phyloP scores from a whole-genome alignment of 1,140 invertebrate genomes.

The Drosophila insularis region DNA sequence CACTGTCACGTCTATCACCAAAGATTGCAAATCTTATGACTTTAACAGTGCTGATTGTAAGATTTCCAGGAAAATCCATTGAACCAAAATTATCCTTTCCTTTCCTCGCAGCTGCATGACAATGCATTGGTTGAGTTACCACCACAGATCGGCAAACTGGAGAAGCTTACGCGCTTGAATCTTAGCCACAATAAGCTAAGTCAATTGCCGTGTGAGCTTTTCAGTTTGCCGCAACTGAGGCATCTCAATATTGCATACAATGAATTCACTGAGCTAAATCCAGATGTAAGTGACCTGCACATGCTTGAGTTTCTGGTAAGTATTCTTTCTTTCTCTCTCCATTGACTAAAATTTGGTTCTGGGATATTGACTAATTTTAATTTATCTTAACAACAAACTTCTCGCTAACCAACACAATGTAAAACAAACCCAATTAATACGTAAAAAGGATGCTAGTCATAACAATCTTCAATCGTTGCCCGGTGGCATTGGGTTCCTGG shows the following conservation, averaged over 20 bases:
- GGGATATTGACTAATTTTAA: conserved; percentile 18
- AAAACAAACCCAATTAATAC: conserved; percentile 26
- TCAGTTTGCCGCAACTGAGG: conserved; percentile 86
- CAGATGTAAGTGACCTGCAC: conserved; percentile 88
- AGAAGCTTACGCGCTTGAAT: conserved; percentile 89
- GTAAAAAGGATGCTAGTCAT: conserved; percentile 86
- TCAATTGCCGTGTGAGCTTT: conserved; percentile 86
- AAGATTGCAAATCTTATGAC: conserved; percentile 88
- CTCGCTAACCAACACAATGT: conserved; percentile 55
- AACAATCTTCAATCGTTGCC: conserved; percentile 90
- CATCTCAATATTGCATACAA: conserved; percentile 89
- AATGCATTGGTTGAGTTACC: conserved; percentile 90
- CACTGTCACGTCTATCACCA: conserved; percentile 86
- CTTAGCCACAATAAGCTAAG: conserved; percentile 90
- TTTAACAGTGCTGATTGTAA: conserved; percentile 88
- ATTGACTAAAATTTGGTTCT: conserved; percentile 17
- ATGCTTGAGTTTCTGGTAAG: conserved; percentile 88
- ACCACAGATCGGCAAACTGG: conserved; percentile 89
- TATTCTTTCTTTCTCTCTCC: conserved; percentile 1
- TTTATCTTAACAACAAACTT: conserved; percentile 34
- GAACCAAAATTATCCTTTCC: background rate
- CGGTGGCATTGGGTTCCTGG: conserved; percentile 90
- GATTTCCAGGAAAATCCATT: conserved; percentile 34
- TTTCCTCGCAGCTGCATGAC: conserved; percentile 87
- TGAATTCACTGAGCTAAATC: conserved; percentile 84